A percentile compares a stretch with the other conserved stretches of the same genome.
phyloP scores from a whole-genome alignment of 2,888 invertebrate species.

The Lasioglossum morio region DNA sequence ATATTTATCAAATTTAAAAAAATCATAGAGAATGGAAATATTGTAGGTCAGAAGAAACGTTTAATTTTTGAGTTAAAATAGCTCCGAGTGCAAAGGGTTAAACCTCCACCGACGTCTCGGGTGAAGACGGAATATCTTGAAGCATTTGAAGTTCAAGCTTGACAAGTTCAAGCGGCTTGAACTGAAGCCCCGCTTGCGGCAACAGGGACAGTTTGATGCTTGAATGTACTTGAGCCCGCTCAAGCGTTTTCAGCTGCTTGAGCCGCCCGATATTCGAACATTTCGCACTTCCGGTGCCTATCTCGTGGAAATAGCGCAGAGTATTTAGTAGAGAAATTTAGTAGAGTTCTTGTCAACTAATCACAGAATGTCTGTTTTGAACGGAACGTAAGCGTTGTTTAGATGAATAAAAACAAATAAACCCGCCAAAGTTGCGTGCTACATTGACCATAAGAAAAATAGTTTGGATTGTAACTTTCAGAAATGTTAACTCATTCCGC shows the following conservation, averaged over 20 bases:
- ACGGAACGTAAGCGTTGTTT: background rate
- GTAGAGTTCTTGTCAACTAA: background rate
- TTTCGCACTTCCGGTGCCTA: background rate
- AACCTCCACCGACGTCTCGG: background rate
- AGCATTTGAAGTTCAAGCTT: background rate
- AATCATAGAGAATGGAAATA: too few relatives aligned
- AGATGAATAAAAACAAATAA: background rate
- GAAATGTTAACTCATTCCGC: background rate
- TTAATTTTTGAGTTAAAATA: too few relatives aligned
- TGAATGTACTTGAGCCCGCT: background rate
- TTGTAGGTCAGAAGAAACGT: too few relatives aligned
- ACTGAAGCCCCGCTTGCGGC: background rate
- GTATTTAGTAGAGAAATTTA: too few relatives aligned
- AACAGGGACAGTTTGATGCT: background rate
- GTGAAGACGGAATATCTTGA: background rate
- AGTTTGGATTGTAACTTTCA: background rate
- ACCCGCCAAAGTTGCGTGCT: background rate
- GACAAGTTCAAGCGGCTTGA: background rate
- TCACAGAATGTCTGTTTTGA: background rate
- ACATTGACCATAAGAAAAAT: background rate
- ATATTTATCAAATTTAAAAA: too few relatives aligned
- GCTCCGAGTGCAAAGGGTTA: too few relatives aligned
- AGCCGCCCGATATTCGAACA: background rate
- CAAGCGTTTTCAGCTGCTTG: background rate
- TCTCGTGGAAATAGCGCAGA: background rate